Conservation (phyloP, 2,113 vertebrate genomes). For the Galeopterus variegatus region DNA sequence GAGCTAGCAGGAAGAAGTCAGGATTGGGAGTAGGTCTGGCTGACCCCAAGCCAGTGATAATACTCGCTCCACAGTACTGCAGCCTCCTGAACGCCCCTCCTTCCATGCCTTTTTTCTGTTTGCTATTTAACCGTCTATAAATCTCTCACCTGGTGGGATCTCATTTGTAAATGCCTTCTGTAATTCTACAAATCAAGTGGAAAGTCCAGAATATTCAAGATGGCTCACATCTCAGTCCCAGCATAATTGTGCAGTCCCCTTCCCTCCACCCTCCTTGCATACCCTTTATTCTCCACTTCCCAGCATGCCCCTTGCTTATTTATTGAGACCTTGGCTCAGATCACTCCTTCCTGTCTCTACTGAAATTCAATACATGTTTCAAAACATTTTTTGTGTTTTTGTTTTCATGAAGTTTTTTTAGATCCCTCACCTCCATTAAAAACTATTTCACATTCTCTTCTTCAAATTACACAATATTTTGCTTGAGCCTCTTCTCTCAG, state of each 20-base stretch:
- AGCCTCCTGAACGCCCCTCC: background rate
- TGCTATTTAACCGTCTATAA: background rate
- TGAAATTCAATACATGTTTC: background rate
- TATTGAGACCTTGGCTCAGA: background rate
- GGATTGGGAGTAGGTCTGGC: background rate
- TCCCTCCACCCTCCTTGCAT: background rate
- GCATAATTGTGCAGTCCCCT: background rate
- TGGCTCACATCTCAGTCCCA: background rate
- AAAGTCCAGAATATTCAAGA: background rate
- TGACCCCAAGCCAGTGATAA: background rate
- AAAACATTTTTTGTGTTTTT: background rate
- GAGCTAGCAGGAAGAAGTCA: background rate
- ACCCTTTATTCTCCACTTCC: background rate
- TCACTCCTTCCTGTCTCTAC: background rate
- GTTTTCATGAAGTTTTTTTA: constrained; percentile 12
- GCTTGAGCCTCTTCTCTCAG: background rate
- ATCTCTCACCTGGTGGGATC: background rate
- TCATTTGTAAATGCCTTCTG: background rate
- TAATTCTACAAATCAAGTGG: background rate
- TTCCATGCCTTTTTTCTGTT: background rate
- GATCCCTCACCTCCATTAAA: background rate
- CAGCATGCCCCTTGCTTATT: background rate
- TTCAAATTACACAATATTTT: background rate
- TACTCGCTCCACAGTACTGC: too few relatives aligned
- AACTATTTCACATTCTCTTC: background rate